A percentile compares a stretch with the other conserved stretches of the same genome.
These are phyloP conservation scores for Drosophila eohydei DNA, from an alignment of 2,888 invertebrate genomes.

Conservation along the genomic window DNA sequence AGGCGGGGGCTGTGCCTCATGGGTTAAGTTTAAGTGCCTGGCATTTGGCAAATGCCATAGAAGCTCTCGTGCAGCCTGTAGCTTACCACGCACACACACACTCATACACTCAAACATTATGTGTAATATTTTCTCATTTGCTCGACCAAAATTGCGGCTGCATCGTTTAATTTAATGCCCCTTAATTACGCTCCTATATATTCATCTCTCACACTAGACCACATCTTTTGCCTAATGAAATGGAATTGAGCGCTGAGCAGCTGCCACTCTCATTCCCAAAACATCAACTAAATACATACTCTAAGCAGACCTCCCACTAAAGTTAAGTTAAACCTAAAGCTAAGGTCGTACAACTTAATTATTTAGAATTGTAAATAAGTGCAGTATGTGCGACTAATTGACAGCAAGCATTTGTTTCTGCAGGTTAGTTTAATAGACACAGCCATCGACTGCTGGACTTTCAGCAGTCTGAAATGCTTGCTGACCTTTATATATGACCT, in stretches of 20 bases:
- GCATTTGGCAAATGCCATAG: slow-evolving; percentile 70
- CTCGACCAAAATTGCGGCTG: slow-evolving; percentile 60
- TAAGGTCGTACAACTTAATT: slow-evolving; percentile 1
- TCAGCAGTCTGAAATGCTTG: background rate
- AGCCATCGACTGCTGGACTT: background rate
- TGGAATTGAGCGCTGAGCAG: slow-evolving; percentile 28
- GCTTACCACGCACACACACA: slow-evolving; percentile 19
- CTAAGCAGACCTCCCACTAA: background rate
- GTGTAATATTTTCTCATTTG: slow-evolving; percentile 66
- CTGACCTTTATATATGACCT: slow-evolving; percentile 41
- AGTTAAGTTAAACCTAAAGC: slow-evolving; percentile 1
- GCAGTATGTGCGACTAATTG: slow-evolving; percentile 4
- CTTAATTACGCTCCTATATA: slow-evolving; percentile 45
- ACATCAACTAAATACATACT: background rate
- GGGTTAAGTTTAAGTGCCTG: slow-evolving; percentile 64
- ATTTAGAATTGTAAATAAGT: slow-evolving; percentile 7
- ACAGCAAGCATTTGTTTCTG: background rate
- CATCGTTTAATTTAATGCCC: slow-evolving; percentile 59
- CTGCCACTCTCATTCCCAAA: background rate
- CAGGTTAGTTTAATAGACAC: background rate
- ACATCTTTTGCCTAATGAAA: slow-evolving; percentile 29
- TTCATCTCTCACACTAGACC: slow-evolving; percentile 8
- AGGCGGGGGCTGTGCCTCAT: background rate
- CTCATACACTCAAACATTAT: slow-evolving; percentile 6
- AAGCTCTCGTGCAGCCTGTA: slow-evolving; percentile 22